Evolutionary conservation across 2,797 vertebrate species (phyloP), one percentile per base, ranked within the genome.

Genomic region (Enteromius trimaculatus): DNA sequence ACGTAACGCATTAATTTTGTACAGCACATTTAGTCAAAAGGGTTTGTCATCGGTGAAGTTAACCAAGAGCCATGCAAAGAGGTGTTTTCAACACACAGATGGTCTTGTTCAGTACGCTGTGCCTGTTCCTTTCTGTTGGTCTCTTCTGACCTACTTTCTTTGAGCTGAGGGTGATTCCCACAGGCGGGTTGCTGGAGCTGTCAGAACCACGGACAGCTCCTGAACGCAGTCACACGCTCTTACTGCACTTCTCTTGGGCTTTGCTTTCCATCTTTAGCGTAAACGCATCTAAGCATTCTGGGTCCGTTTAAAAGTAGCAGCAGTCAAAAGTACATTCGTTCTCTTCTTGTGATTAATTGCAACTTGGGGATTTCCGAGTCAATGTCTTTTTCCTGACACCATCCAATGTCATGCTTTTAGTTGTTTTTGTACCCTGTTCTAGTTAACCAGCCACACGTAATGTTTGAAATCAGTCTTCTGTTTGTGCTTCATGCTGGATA

Each of bases 61-160:
- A 77, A 64, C 58, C 21, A 62, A 64, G 23, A 64, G 39, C 58
- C 3, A 47, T 29, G n/a, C 23, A 44, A 44, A 19, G 37, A 29
- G 75, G 37, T 62, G 37, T 62, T 65, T 78, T 77, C 8, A 53
- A 68, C 10, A 47, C 77, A 68, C 62, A 49, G 47, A 68, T 79
- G 77, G 60, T 37, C 44, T 31, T 8, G 53, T 81, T 44, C 65
- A 70, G 79, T 17, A 68, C 44, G 42, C 34, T 23, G 53, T 42
- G 74, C n/a, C 74, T 71, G 68, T 68, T 84, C 47, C 58, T 82
- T 51, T 62, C 74, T 62, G 75, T 64, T 49, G 68, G 51, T 79
- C 69, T 80, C 76, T 76, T 66, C 81, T 86, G 87, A 88, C 83
- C 87, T 79, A 85, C 83, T 86, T 88, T 83, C 81, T 62, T 44